Evolutionary conservation across 2,888 invertebrate species (phyloP).

Genomic region (Ceriagrion tenellum): DNA sequence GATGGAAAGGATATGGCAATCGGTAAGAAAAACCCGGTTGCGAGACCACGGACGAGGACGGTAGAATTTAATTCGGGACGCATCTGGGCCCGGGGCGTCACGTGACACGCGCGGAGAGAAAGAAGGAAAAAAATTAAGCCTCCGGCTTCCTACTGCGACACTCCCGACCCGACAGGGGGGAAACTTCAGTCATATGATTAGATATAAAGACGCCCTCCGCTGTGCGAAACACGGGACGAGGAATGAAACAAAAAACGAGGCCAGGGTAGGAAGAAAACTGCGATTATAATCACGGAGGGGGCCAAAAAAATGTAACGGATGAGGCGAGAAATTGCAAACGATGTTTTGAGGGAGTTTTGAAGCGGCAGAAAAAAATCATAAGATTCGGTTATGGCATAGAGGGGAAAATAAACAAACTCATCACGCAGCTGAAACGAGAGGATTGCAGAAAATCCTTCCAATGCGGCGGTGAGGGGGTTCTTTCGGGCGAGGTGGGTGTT

Average conservation of each 20-base stretch:
- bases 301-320: background rate
- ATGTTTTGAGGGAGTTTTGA: too few relatives aligned
- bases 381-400: background rate
- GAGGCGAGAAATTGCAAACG: background rate
- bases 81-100: background rate
- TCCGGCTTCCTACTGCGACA: background rate
- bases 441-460: background rate
- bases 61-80: background rate
- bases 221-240: background rate
- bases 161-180: background rate
- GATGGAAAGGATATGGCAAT: background rate
- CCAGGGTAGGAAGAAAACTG: background rate
- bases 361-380: background rate
- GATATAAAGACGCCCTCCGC: background rate
- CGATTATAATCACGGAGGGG: background rate
- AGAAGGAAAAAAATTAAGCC: background rate
- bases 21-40: background rate
- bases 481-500: background rate
- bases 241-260: background rate
- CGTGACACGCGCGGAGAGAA: background rate
- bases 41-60: background rate
- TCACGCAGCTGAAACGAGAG: background rate
- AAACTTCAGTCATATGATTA: background rate
- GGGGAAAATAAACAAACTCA: background rate
- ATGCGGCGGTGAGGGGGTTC: background rate